Evolutionary conservation across 2,797 vertebrate species (phyloP).

Genomic region (Eulemur albifrons): DNA sequence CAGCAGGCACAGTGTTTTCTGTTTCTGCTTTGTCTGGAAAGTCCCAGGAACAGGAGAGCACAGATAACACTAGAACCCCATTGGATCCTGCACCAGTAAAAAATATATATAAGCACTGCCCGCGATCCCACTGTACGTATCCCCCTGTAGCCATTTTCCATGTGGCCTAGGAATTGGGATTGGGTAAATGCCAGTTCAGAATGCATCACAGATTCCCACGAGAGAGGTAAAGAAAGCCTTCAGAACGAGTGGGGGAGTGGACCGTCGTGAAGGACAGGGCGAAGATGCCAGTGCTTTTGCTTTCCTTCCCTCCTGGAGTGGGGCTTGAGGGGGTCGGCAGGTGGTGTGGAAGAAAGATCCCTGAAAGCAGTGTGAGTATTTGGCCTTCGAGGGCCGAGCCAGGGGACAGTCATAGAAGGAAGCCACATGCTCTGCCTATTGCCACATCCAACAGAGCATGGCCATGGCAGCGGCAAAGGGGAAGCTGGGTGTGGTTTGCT

Average conservation of each 20-base stretch:
- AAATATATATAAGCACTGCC: not conserved
- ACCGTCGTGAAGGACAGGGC: rapidly evolving
- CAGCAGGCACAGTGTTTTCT: not conserved
- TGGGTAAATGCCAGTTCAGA: not conserved
- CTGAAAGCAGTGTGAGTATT: not conserved
- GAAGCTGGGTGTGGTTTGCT: not conserved
- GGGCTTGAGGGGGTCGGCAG: not conserved
- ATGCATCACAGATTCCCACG: not conserved
- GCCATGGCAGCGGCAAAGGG: not conserved
- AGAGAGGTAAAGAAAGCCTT: not conserved
- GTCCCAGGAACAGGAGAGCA: not conserved
- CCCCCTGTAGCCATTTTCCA: not conserved
- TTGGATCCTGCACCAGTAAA: not conserved
- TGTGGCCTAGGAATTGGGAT: not conserved
- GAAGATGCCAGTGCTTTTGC: not conserved
- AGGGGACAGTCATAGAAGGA: not conserved
- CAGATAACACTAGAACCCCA: not conserved
- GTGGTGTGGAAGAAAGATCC: not conserved
- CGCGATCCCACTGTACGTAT: not conserved
- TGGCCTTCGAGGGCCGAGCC: not conserved
- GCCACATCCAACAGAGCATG: not conserved
- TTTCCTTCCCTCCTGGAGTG: not conserved
- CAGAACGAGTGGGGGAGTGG: not conserved
- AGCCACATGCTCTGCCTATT: not conserved
- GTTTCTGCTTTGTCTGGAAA: not conserved